These are phyloP conservation scores for Muntiacus muntjak DNA, from an alignment of 2,113 vertebrate species.

Conservation along the genomic window DNA sequence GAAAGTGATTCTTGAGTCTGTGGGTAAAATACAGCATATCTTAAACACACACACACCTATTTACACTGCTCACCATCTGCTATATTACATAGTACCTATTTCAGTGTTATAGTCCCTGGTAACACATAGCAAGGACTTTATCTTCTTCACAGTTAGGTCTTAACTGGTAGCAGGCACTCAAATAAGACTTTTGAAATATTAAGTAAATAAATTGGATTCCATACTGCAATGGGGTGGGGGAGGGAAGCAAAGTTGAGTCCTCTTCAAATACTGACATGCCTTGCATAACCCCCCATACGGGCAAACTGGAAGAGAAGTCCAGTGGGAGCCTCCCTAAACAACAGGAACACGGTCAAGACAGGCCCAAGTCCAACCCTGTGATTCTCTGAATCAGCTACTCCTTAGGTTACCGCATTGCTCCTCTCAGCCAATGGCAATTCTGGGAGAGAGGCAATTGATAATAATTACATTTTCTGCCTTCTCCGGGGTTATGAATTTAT, in stretches of 20 bases:
- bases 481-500: conserved; percentile 75
- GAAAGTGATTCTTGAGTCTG: not conserved
- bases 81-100: not conserved
- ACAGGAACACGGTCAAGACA: not conserved
- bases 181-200: not conserved
- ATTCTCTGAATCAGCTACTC: conserved; percentile 65
- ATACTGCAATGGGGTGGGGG: not conserved
- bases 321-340: not conserved
- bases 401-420: conserved; percentile 8
- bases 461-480: conserved; percentile 72
- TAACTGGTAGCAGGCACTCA: not conserved
- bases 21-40: not conserved
- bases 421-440: conserved; percentile 59
- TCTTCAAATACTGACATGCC: conserved; percentile 24
- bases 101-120: not conserved
- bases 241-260: not conserved
- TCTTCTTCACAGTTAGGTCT: not conserved
- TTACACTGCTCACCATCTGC: not conserved
- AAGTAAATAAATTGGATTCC: not conserved
- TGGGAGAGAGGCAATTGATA: conserved; percentile 68
- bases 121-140: not conserved
- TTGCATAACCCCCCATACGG: not conserved
- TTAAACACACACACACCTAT: not conserved
- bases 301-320: not conserved
- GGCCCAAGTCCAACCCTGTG: not conserved